Percentiles rank a stretch among this genome's conserved stretches.
Conservation (phyloP, 2,113 vertebrate genomes). For the Nanorana parkeri region DNA sequence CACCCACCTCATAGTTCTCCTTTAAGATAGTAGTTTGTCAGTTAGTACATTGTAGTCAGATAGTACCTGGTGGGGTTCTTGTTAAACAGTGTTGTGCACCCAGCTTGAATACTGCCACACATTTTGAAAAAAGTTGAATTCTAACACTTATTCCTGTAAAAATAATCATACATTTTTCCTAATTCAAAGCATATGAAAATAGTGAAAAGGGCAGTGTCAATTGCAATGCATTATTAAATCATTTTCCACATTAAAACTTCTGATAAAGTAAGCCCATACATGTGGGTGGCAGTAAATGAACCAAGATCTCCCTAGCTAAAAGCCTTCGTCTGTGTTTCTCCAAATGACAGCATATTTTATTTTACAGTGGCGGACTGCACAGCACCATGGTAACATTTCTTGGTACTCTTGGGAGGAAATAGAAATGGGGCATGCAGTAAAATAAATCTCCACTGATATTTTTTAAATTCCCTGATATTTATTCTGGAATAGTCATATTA, state of each 20-base stretch:
- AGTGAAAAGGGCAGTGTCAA: background rate
- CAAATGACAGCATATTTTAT: constrained; percentile 39
- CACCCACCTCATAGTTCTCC: no score
- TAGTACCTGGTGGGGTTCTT: no score
- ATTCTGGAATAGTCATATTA: constrained; percentile 19
- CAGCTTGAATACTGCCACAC: background rate
- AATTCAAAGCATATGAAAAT: background rate
- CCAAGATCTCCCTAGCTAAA: constrained; percentile 31
- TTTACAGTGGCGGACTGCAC: constrained; percentile 1
- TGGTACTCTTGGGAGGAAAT: constrained; percentile 42
- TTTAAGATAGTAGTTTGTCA: no score
- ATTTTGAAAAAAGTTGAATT: constrained; percentile 7
- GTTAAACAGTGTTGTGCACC: no score
- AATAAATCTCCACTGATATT: constrained; percentile 20
- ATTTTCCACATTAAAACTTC: constrained; percentile 30
- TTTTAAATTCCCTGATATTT: constrained; percentile 21
- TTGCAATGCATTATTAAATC: constrained; percentile 24
- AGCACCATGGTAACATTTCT: constrained; percentile 24
- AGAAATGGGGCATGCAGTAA: constrained; percentile 24
- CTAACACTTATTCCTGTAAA: constrained; percentile 21
- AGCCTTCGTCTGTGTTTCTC: constrained; percentile 24
- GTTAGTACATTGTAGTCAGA: no score
- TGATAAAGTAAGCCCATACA: constrained; percentile 36
- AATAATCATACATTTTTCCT: constrained; percentile 12
- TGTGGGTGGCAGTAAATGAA: constrained; percentile 34